Base-by-base conservation (phyloP, 2,888 invertebrate genomes). In the Trachelus troglodyta region DNA sequence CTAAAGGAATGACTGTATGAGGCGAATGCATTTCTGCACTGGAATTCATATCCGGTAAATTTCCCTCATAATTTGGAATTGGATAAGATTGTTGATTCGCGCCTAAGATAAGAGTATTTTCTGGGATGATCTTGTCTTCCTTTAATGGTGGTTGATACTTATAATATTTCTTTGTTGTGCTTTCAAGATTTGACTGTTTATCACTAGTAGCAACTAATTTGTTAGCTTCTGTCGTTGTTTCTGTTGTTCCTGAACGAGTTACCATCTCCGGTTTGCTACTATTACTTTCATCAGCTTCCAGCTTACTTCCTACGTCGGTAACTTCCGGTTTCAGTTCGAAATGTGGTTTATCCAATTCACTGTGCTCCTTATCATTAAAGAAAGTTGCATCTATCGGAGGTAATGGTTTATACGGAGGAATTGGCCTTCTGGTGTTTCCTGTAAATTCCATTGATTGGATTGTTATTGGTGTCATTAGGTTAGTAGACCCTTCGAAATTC, bases 351-450 rank as follows among this genome's bases (percentile, higher is more conserved):
- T 85, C n/a, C 40, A 33, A n/a, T 34, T 73, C 35, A 73, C 71
- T 68, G 34, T 30, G 35, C 34, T 80, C 79, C 34, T 75, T 77
- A 3, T 82, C 83, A 71, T 79, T 75, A 34, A 77, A 79, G 80
- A 78, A 71, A 23, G 71, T 4, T 12, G 71, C 12, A 31, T 71
- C 71, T 31, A 71, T 31, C 0, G 85, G 81, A 40, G 87, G 87
- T 56, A 88, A 69, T 0, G 91, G 91, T 80, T 91, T 91, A 81
- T 91, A 89, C 0, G 89, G 82, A 3, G 88, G 84, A 30, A 87
- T 81, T 3, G 90, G 91, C 77, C 87, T 87, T 73, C 89, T 85
- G 69, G 85, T 88, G 23, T 82, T 84, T 77, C 86, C 89, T 88
- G 78, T 1, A 77, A 56, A 35, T n/a, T 75, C 68, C 6, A 69